Conservation (phyloP, 2,797 vertebrate species). For the Sorex maritimensis region DNA sequence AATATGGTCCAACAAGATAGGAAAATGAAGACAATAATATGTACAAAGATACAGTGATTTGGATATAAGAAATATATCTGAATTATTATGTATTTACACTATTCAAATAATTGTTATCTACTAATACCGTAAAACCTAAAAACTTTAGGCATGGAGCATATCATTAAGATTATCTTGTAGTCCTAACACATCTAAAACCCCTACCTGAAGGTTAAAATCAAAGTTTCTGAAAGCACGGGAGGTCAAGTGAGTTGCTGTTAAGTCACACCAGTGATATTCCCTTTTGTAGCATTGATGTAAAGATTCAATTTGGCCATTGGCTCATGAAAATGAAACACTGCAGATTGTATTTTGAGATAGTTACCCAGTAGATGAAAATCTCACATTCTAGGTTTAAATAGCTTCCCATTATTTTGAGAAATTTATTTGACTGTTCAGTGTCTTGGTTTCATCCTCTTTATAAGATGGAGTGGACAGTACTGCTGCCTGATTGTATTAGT, state of each 20-base stretch:
- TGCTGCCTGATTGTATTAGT: constrained; percentile 3
- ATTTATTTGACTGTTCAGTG: background rate
- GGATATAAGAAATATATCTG: background rate
- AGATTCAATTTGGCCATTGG: background rate
- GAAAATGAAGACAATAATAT: constrained; percentile 51
- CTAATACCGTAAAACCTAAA: background rate
- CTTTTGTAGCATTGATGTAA: background rate
- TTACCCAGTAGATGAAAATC: background rate
- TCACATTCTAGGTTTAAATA: background rate
- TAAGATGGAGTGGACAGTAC: background rate
- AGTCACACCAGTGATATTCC: background rate
- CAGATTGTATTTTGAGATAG: background rate
- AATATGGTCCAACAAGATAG: background rate
- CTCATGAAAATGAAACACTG: background rate
- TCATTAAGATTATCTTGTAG: background rate
- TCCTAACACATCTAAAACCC: background rate
- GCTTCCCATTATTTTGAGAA: background rate
- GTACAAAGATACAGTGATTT: constrained; percentile 6
- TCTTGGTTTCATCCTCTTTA: background rate
- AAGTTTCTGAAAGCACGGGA: background rate
- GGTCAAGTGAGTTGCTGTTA: background rate
- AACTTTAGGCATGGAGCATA: background rate
- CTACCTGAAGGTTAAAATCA: background rate
- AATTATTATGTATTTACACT: background rate
- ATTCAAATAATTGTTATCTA: constrained; percentile 43